Evolutionary conservation across 1,140 invertebrate genomes (phyloP), one percentile per base, ranked within the genome.

Genomic region (Conus ventricosus): DNA sequence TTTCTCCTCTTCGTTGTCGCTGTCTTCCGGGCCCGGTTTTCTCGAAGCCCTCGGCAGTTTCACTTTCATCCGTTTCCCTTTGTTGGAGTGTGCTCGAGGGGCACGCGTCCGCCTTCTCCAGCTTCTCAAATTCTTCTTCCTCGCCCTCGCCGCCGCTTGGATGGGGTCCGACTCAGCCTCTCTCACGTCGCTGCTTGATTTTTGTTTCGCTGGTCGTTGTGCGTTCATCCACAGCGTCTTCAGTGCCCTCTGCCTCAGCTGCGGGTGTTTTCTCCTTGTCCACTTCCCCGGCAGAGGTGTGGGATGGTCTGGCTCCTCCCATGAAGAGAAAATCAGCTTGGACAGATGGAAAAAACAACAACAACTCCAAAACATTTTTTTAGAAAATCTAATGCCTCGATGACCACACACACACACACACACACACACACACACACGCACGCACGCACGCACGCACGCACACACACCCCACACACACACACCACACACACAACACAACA

Each of bases 41-140:
- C 7, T 85, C 84, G 6, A 27, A 7, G 57, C 67, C n/a, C 8
- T 71, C 27, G 57, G 60, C 17, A 39, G 17, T 63, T 71, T 85
- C 55, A 5, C 23, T 85, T 57, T 39, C 6, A 60, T 4, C 39
- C 84, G 20, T 39, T 39, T 39, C 39, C 0, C 57, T 10, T 84
- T 39, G 13, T 23, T 63, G 27, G 17, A 17, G 25, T 67, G 8
- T 83, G 51, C 20, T 57, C 81, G 81, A 4, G 53, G 39, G 53
- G 2, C 23, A 7, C 2, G 6, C 15, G 55, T 84, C 57, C 7
- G 82, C 55, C 53, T 55, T n/a, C 5, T 78, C 25, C 5, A 39
- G 10, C 39, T 78, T 39, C 76, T 78, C 39, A 5, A 78, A 78
- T 78, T 78, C 80, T 81, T 81, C 51, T 54, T 81, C 80, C 15